Evolutionary conservation across 2,113 vertebrate species (phyloP), one percentile per base, ranked within the genome.

Genomic region (Hassar affinis): DNA sequence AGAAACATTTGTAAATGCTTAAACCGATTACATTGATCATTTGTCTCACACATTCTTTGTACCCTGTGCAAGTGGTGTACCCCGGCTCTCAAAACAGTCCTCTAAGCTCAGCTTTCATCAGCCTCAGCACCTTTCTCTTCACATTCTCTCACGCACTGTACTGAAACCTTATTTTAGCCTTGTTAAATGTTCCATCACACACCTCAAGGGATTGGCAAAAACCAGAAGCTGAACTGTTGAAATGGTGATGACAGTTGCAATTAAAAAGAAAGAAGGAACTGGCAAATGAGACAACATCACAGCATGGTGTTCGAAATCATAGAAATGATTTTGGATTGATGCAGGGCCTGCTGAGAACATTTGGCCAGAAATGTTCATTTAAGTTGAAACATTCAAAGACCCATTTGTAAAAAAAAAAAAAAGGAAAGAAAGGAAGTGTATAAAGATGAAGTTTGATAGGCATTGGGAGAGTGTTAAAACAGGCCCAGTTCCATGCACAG

Each of bases 111-210:
- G 56, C 54, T 76, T 82, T 79, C 80, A 71, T 35, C 75, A 80
- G 49, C 51, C 68, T 78, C 62, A 84, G 47, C 79, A 18, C 47
- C 51, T 35, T 61, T 69, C 52, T 18, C 38, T 80, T 80, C 80
- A 82, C 68, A 69, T 71, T 82, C 76, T 74, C 38, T 68, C 82
- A 82, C 79, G 61, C 52, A 11, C 59, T 79, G 75, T 64, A 72
- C 64, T 80, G 45, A 81, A 80, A 47, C 30, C 27, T 25, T 81
- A 47, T 56, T 47, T 81, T n/a, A n/a, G 78, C 74, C 22, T 38
- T 72, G 49, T 66, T 87, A 78, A 54, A 75, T 83, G 62, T 83
- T 79, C 69, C 80, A 87, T 76, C 77, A 59, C 56, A 56, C 6
- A 15, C 0, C 49, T 72, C 52, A 71, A 1, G n/a, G 52, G 42